Evolutionary conservation across 2,797 vertebrate species (phyloP).

Genomic region (Peromyscus eremicus): DNA sequence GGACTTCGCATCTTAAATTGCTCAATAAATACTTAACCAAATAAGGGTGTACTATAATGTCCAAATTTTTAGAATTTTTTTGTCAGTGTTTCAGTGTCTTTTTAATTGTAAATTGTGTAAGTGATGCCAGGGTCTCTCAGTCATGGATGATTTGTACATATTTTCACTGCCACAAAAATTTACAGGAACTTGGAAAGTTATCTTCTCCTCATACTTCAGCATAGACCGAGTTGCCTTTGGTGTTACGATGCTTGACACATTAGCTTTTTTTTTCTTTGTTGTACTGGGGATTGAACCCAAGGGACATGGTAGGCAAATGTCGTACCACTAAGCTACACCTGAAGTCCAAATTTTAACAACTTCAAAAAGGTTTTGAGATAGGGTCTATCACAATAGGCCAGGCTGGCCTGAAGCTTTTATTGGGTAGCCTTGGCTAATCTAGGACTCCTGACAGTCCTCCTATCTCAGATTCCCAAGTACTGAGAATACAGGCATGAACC

Average conservation of each 20-base stretch:
- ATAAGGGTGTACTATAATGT: conserved; percentile 69
- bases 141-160: conserved; percentile 64
- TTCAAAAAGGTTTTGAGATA: neutral
- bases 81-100: conserved; percentile 68
- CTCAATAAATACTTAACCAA: conserved; percentile 70
- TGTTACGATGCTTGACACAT: conserved; percentile 59
- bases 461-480: neutral
- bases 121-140: conserved; percentile 50
- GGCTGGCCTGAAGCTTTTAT: neutral
- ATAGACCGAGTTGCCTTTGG: conserved; percentile 52
- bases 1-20: conserved; percentile 63
- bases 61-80: conserved; percentile 64
- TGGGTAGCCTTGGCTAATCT: neutral
- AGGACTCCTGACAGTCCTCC: neutral
- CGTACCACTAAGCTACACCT: neutral
- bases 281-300: neutral
- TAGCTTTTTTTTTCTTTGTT: conserved; percentile 38
- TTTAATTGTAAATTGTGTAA: conserved; percentile 72
- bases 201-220: conserved; percentile 45
- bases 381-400: neutral
- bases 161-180: conserved; percentile 76
- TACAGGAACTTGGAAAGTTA: conserved; percentile 62
- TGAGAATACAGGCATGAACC: neutral
- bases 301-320: neutral
- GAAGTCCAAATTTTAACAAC: neutral